Percentiles rank a stretch among this genome's conserved stretches.
Conservation (phyloP, 2,888 invertebrate species). For the Drosophila greeni region DNA sequence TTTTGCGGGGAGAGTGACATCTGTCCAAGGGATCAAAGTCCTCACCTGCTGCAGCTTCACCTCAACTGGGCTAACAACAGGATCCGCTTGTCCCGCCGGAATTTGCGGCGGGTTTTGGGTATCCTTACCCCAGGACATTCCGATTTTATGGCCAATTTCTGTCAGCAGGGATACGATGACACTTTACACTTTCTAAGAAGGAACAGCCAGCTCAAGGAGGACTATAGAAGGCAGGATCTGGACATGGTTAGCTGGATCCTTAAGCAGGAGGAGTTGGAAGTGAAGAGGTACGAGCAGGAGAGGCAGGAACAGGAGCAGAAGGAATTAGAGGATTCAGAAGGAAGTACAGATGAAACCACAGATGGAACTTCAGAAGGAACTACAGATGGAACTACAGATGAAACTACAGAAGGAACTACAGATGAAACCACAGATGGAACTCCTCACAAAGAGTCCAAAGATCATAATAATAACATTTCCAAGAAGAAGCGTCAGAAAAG, state of each 20-base stretch:
- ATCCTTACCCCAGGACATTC: slow-evolving; percentile 96
- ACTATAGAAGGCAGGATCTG: not conserved
- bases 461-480: not conserved
- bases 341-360: too few species aligned
- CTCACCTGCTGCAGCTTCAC: slow-evolving; percentile 88
- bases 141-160: slow-evolving; percentile 94
- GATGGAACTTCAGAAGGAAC: too few species aligned
- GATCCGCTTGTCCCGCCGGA: slow-evolving; percentile 93
- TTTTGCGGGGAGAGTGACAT: slow-evolving; percentile 98
- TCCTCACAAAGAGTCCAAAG: not conserved
- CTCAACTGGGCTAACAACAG: slow-evolving; percentile 90
- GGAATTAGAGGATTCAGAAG: too few species aligned
- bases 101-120: slow-evolving; percentile 93
- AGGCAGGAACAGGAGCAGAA: too few species aligned
- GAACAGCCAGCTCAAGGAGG: slow-evolving; percentile 86
- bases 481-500: not conserved
- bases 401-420: too few species aligned
- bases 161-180: slow-evolving; percentile 97
- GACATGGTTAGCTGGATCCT: slow-evolving; percentile 14
- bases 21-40: slow-evolving; percentile 90
- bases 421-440: too few species aligned
- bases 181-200: slow-evolving; percentile 90
- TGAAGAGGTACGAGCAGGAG: not conserved
- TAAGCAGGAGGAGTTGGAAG: slow-evolving; percentile 14
- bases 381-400: too few species aligned